phyloP scores from a whole-genome alignment of 2,888 invertebrate genomes.

The Drosophila neutralis region DNA sequence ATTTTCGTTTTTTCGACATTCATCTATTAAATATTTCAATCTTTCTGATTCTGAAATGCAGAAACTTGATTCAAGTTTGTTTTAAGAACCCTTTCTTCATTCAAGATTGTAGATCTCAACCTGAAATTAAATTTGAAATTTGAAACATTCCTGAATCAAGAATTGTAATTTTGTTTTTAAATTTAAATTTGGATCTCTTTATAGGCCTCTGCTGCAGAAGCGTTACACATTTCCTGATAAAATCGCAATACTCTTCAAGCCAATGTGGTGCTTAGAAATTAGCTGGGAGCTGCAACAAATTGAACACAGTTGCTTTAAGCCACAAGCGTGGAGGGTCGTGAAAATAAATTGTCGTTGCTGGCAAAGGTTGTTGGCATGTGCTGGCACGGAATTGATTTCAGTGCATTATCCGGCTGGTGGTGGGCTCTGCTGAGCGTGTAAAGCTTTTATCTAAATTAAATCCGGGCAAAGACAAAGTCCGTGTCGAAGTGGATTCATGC shows the following conservation, averaged over 20 bases:
- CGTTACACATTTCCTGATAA: not conserved
- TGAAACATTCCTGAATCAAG: not conserved
- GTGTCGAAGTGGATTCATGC: conserved; percentile 21
- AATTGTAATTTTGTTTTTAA: not conserved
- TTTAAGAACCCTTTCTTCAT: not conserved
- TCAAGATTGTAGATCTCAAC: not conserved
- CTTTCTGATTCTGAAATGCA: too few species aligned
- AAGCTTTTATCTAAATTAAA: conserved; percentile 81
- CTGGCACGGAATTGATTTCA: conserved; percentile 72
- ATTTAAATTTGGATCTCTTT: not conserved
- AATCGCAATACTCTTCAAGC: not conserved
- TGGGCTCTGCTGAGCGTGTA: conserved; percentile 13
- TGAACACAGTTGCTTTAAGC: conserved; percentile 18
- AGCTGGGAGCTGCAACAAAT: conserved; percentile 23
- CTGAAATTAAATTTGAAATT: not conserved
- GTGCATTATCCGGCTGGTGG: conserved; percentile 56
- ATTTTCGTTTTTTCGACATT: too few species aligned
- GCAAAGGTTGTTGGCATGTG: conserved; percentile 65
- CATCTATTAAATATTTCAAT: too few species aligned
- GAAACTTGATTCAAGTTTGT: too few species aligned
- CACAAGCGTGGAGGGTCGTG: conserved; percentile 41
- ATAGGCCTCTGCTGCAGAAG: not conserved
- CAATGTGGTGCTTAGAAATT: conserved; percentile 36
- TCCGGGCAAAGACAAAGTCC: conserved; percentile 49
- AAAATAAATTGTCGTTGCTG: conserved; percentile 73